These are phyloP conservation scores for Tachysurus fulvidraco DNA, from an alignment of 2,113 vertebrate genomes.

Conservation along the genomic window DNA sequence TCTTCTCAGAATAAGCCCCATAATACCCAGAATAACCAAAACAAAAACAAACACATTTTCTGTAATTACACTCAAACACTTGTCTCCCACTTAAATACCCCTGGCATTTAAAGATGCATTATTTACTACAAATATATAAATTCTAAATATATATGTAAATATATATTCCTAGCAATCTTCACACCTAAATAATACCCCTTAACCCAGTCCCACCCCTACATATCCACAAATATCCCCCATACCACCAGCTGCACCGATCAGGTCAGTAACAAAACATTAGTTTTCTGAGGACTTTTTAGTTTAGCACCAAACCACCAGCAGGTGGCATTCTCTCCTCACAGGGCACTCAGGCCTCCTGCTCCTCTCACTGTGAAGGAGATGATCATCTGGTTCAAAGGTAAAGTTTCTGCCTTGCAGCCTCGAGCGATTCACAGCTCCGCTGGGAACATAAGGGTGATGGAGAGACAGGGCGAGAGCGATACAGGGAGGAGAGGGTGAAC, in stretches of 20 bases:
- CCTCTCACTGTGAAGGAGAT: not conserved
- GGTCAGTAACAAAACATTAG: not conserved
- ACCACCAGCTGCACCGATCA: not conserved
- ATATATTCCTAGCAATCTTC: not conserved
- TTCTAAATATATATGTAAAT: no score
- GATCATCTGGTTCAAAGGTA: slow-evolving; percentile 12
- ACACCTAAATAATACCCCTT: not conserved
- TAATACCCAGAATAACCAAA: no score
- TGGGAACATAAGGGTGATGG: not conserved
- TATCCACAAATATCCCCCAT: not conserved
- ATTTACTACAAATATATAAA: no score
- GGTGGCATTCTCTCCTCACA: slow-evolving; percentile 28
- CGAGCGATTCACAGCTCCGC: not conserved
- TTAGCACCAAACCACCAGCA: slow-evolving; percentile 3
- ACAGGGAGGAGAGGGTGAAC: not conserved
- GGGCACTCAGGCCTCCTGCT: not conserved
- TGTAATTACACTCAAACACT: not conserved
- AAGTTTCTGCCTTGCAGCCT: slow-evolving; percentile 37
- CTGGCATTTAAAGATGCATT: not conserved
- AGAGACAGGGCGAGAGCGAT: not conserved
- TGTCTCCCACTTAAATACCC: not conserved
- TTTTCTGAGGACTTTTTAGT: not conserved
- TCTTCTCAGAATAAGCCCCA: no score
- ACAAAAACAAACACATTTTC: not conserved
- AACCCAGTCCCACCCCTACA: not conserved